Conservation (phyloP, 1,140 invertebrate species). For the Zaprionus tsacasi region DNA sequence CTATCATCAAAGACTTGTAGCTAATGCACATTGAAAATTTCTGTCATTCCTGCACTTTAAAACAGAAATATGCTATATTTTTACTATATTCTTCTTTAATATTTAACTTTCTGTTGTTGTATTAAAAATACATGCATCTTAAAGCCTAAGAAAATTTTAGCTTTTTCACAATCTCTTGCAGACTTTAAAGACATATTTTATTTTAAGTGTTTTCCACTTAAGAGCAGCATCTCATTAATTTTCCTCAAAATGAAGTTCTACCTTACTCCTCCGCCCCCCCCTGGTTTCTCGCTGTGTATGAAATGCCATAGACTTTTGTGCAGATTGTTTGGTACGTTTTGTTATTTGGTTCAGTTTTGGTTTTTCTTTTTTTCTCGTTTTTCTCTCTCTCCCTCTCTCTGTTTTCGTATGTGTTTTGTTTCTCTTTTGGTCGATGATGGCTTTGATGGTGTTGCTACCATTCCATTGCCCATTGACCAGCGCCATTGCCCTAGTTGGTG, state of each 20-base stretch:
- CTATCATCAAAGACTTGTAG: no score
- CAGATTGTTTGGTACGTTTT: slow-evolving; percentile 26
- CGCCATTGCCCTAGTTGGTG: slow-evolving; percentile 22
- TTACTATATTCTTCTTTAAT: no score
- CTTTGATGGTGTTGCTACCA: slow-evolving; percentile 10
- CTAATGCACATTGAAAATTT: background rate
- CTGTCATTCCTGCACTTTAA: background rate
- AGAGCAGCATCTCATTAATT: background rate
- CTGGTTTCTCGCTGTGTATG: background rate
- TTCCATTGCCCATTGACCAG: slow-evolving; percentile 6
- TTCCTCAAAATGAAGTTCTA: background rate
- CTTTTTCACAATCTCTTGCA: background rate
- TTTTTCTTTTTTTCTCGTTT: slow-evolving; percentile 8
- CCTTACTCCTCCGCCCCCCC: background rate
- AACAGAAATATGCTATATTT: no score
- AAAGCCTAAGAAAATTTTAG: background rate
- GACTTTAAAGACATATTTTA: background rate
- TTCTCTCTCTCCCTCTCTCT: slow-evolving; percentile 1
- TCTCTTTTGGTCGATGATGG: slow-evolving; percentile 15
- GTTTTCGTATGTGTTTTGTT: slow-evolving; percentile 12
- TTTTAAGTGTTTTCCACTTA: background rate
- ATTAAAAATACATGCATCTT: background rate
- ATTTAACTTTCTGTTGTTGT: background rate
- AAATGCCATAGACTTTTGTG: slow-evolving; percentile 29
- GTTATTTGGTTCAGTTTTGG: slow-evolving; percentile 19